Conservation (phyloP, 2,888 invertebrate species). For the Pimpla rufipes region DNA sequence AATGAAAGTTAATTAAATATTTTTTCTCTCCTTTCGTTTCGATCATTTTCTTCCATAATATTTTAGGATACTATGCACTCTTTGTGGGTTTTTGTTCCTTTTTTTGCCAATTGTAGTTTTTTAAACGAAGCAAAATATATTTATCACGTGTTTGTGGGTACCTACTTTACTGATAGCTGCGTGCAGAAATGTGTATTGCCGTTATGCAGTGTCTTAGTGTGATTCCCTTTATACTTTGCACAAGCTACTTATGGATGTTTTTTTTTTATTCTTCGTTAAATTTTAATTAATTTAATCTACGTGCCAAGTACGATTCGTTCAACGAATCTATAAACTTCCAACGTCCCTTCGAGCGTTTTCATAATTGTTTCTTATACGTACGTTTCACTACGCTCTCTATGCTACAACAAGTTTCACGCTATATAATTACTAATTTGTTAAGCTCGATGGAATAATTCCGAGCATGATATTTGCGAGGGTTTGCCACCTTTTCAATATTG, state of each 20-base stretch:
- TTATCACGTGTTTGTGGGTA: not conserved
- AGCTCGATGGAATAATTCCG: constrained; percentile 42
- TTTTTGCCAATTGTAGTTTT: not conserved
- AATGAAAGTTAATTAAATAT: constrained; percentile 10
- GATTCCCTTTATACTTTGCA: constrained; percentile 44
- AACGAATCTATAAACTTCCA: constrained; percentile 60
- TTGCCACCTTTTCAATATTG: not conserved
- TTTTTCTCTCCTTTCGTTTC: not conserved
- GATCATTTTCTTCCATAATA: constrained; percentile 2
- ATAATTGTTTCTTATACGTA: constrained; percentile 14
- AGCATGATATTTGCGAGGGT: constrained; percentile 44
- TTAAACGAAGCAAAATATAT: constrained; percentile 17
- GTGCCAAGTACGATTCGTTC: constrained; percentile 59
- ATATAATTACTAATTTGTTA: constrained; percentile 43
- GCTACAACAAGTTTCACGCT: constrained; percentile 41
- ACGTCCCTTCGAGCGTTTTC: constrained; percentile 52
- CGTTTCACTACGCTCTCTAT: constrained; percentile 22
- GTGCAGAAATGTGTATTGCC: constrained; percentile 38
- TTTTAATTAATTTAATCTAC: constrained; percentile 49
- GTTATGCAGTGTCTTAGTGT: constrained; percentile 30
- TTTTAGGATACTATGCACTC: not conserved
- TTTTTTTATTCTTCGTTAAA: constrained; percentile 20
- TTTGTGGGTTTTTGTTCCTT: constrained; percentile 14
- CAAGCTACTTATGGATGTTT: constrained; percentile 39
- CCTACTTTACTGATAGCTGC: constrained; percentile 10